These are phyloP conservation scores for Cylas formicarius DNA, from an alignment of 1,140 invertebrate species.

Conservation along the genomic window DNA sequence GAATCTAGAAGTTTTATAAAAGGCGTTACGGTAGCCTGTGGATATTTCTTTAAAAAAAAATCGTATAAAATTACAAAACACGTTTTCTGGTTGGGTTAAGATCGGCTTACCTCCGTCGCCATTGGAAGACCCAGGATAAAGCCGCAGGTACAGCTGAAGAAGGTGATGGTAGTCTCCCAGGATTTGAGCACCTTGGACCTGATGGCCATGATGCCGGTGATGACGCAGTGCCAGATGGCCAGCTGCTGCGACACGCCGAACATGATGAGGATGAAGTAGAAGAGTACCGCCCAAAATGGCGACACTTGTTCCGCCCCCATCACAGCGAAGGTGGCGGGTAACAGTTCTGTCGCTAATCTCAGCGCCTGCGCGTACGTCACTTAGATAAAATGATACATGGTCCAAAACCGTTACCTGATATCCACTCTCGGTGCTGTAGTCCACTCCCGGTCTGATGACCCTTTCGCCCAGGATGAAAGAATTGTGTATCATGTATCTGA, in stretches of 20 bases:
- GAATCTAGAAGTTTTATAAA: too few relatives aligned
- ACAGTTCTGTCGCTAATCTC: slow-evolving; percentile 74
- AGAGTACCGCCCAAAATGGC: slow-evolving; percentile 79
- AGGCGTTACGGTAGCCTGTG: too few relatives aligned
- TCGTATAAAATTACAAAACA: slow-evolving; percentile 1
- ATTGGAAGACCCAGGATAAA: slow-evolving; percentile 80
- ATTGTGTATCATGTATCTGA: slow-evolving; percentile 60
- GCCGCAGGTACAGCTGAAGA: slow-evolving; percentile 75
- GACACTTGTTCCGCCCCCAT: slow-evolving; percentile 62
- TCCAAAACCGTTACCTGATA: slow-evolving; percentile 52
- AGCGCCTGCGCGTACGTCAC: slow-evolving; percentile 51
- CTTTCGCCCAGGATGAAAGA: slow-evolving; percentile 65
- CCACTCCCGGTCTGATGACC: slow-evolving; percentile 50
- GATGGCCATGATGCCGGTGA: slow-evolving; percentile 71
- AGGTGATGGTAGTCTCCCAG: slow-evolving; percentile 80
- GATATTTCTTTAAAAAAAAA: too few relatives aligned
- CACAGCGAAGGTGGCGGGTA: slow-evolving; percentile 73
- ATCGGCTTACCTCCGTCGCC: slow-evolving; percentile 76
- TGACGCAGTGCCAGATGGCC: slow-evolving; percentile 63
- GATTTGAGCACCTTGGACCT: slow-evolving; percentile 61
- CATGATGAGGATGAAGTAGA: slow-evolving; percentile 76
- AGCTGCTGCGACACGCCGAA: slow-evolving; percentile 80
- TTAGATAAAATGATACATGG: not conserved
- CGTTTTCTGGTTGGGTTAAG: too few relatives aligned
- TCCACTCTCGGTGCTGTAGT: slow-evolving; percentile 54